phyloP scores from a whole-genome alignment of 2,888 invertebrate genomes.

The Acheta domesticus region DNA sequence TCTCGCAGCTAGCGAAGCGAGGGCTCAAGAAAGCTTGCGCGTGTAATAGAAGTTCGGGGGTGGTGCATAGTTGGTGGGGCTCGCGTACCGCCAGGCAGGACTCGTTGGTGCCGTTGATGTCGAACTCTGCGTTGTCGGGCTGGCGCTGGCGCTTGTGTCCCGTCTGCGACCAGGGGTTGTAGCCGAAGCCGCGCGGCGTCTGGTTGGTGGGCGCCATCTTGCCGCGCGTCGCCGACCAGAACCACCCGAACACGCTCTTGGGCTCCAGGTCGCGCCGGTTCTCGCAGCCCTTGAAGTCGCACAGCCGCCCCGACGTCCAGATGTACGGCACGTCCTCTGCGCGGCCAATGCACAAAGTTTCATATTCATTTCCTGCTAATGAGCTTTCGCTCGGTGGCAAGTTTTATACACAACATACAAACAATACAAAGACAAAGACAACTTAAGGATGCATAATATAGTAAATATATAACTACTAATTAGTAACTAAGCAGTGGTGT shows the following conservation, averaged over 20 bases:
- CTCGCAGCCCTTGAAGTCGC: constrained; percentile 91
- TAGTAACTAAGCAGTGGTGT: too few relatives aligned
- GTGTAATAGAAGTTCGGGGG: too few relatives aligned
- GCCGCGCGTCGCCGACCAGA: constrained; percentile 87
- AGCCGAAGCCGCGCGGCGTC: constrained; percentile 67
- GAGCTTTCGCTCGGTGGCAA: too few relatives aligned
- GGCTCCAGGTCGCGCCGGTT: constrained; percentile 81
- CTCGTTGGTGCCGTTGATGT: constrained; percentile 82
- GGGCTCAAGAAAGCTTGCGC: too few relatives aligned
- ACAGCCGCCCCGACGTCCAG: constrained; percentile 88
- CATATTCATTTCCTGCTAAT: too few relatives aligned
- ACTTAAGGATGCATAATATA: too few relatives aligned
- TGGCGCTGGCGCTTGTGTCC: constrained; percentile 86
- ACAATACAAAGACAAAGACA: too few relatives aligned
- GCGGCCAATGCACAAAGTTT: constrained; percentile 36
- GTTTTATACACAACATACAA: too few relatives aligned
- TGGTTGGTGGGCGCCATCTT: constrained; percentile 79
- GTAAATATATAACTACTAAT: too few relatives aligned
- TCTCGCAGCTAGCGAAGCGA: too few relatives aligned
- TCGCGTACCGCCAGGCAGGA: constrained; percentile 69
- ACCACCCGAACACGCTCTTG: constrained; percentile 82
- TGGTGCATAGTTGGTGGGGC: too few relatives aligned
- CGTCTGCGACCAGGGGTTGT: constrained; percentile 87
- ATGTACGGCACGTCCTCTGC: constrained; percentile 85
- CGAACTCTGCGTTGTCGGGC: constrained; percentile 88